Evolutionary conservation across 1,140 invertebrate species (phyloP), one percentile per base, ranked within the genome.

Genomic region (Spodoptera frugiperda): DNA sequence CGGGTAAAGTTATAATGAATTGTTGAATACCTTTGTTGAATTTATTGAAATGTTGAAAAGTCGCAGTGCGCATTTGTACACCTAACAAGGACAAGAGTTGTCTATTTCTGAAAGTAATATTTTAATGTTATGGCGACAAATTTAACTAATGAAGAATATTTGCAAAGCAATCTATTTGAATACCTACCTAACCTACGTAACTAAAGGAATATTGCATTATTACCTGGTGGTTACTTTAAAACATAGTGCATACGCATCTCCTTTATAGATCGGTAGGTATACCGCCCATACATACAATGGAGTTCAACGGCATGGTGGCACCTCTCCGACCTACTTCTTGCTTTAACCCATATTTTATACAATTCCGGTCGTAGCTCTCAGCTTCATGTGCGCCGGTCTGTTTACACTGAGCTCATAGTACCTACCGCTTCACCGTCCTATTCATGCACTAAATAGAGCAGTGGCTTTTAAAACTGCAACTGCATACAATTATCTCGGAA

Each of bases 301-400:
- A 68, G 48, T 19, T 68, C 48, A 21, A 51, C 48, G 55, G 15
- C 71, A 33, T 59, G 44, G 30, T 55, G 33, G 33, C 71, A 73
- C 71, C 61, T 73, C 54, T 19, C 71, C 54, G 71, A 73, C 71
- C 71, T 61, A 73, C 19, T 59, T 73, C 55, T 73, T 19, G 54
- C 71, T 73, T 59, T 73, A 59, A 59, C 71, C 71, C 55, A 73
- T 73, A 59, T 73, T 39, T 55, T 57, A 72, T 73, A 73, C 71
- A 73, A 73, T 73, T 73, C 71, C 54, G 44, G 55, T 21, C 71
- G 25, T 48, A 73, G 71, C 53, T 73, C 54, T 61, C 44, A 19
- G 39, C 44, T 65, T 15, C 39, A 21, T 33, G 55, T 25, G 55
- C 39, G 65, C 39, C 39, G 19, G 12, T 68, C 48, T 30, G 46